A percentile compares a stretch with the other conserved stretches of the same genome.
Conservation (phyloP, 1,140 invertebrate genomes). For the Parasteatoda tepidariorum region DNA sequence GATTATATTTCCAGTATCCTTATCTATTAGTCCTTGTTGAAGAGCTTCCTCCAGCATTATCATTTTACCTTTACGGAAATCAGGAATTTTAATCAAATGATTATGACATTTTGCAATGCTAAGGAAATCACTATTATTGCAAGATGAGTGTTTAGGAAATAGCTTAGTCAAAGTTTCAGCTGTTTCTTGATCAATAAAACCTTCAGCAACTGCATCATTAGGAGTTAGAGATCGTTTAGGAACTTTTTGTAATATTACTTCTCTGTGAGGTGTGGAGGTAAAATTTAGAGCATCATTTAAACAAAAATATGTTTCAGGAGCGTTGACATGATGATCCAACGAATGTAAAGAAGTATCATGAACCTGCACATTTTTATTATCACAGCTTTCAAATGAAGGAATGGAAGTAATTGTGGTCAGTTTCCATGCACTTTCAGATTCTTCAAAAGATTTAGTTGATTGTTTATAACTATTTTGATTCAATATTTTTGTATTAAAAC, state of each 20-base stretch:
- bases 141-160: conserved; percentile 81
- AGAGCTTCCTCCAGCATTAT: conserved; percentile 87
- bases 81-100: conserved; percentile 77
- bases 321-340: too few species aligned
- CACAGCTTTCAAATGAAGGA: not conserved
- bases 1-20: conserved; percentile 78
- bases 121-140: conserved; percentile 80
- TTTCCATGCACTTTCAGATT: not conserved
- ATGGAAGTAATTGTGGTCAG: not conserved
- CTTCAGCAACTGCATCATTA: conserved; percentile 78
- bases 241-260: conserved; percentile 32
- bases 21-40: conserved; percentile 84
- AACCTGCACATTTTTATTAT: not conserved
- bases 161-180: conserved; percentile 74
- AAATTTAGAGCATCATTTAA: not conserved
- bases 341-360: not conserved
- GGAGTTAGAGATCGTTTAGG: conserved; percentile 23
- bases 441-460: not conserved
- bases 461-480: too few species aligned
- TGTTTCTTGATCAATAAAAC: conserved; percentile 81
- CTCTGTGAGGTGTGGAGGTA: not conserved
- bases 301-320: not conserved
- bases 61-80: conserved; percentile 82
- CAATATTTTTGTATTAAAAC: not conserved
- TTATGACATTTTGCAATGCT: conserved; percentile 71